These are phyloP conservation scores for Entelurus aequoreus DNA, from an alignment of 2,113 vertebrate genomes.

Conservation along the genomic window DNA sequence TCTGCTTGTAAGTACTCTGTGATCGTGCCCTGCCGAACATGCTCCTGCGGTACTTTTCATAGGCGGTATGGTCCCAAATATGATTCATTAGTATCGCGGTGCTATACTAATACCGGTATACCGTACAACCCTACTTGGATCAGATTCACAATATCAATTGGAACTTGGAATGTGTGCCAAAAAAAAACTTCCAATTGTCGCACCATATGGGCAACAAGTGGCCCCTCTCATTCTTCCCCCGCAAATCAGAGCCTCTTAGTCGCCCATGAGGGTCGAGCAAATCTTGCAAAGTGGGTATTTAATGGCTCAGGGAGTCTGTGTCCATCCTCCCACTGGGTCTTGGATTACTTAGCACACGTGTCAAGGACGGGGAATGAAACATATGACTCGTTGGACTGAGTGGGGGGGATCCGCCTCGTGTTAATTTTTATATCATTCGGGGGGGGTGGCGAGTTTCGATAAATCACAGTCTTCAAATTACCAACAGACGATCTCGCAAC, in stretches of 20 bases:
- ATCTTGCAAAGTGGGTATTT: constrained; percentile 58
- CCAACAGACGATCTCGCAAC: neutral
- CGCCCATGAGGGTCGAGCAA: constrained; percentile 34
- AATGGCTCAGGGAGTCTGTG: constrained; percentile 53
- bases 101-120: too few relatives aligned
- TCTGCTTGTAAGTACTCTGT: too few relatives aligned
- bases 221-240: constrained; percentile 18
- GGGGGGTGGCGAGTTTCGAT: neutral
- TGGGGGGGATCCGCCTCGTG: neutral
- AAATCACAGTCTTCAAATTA: neutral
- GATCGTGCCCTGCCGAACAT: too few relatives aligned
- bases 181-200: constrained; percentile 24
- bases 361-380: constrained; percentile 15
- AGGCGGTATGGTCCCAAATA: too few relatives aligned
- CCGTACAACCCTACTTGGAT: too few relatives aligned
- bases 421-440: constrained; percentile 6
- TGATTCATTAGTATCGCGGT: too few relatives aligned
- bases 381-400: constrained; percentile 7
- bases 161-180: too few relatives aligned
- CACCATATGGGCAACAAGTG: constrained; percentile 44
- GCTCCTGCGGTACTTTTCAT: too few relatives aligned
- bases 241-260: constrained; percentile 51
- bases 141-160: too few relatives aligned
- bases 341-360: constrained; percentile 47
- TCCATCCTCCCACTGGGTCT: constrained; percentile 27